Evolutionary conservation across 2,888 invertebrate species (phyloP), one percentile per base, ranked within the genome.

Genomic region (Euzophera pinguis): DNA sequence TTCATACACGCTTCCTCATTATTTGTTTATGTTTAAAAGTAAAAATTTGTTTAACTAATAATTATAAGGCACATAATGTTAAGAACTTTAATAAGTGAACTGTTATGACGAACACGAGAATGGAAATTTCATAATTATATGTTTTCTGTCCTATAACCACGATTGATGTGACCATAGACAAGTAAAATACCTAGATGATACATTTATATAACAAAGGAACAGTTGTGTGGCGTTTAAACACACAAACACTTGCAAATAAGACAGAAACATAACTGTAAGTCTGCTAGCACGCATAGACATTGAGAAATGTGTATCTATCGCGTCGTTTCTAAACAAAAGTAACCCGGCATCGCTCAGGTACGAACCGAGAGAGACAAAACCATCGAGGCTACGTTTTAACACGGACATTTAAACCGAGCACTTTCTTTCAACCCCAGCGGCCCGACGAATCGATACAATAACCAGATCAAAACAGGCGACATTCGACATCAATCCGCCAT

Each of bases 391-490:
- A 78, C 78, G 76, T 73, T 80, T 80, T 75, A 78, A 76, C 78
- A 68, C 71, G 69, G 70, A 64, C 75, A 70, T 77, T 74, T 74
- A 71, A 67, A 76, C 68, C 64, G 63, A 64, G 66, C 67, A 75
- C 74, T 75, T 79, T 77, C 76, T 73, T 78, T 72, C 69, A 63
- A 63, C 65, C 66, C 63, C 64, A 57, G 61, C 60, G 49, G 54
- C 56, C 63, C 73, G 65, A 63, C 73, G 77, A 86, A 86, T 86
- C 86, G 78, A 86, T 85, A 85, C 78, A 79, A 75, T 73, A 76
- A 78, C 70, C 71, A 65, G 68, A 61, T 55, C 55, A 57, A 53
- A 58, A 56, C 32, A 34, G 51, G 43, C 51, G 51, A 51, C 51
- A 51, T 22, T 10, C 59, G 54, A 55, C 59, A 57, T 55, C 57